Percentiles rank a stretch among this genome's conserved stretches.
phyloP scores from a whole-genome alignment of 2,113 vertebrate species.

The Ochotona curzoniae region DNA sequence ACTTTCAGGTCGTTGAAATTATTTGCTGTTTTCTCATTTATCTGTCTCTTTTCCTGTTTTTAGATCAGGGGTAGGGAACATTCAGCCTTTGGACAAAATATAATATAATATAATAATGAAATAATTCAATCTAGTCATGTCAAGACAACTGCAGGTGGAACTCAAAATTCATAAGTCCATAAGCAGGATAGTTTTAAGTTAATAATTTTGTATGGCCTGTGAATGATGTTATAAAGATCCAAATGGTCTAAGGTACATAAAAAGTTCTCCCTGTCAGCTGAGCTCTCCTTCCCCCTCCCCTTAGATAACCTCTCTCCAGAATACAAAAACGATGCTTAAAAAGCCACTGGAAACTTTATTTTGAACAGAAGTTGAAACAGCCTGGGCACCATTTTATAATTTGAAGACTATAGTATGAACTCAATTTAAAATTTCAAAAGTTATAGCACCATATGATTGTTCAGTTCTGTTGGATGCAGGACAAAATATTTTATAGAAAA shows the following conservation, averaged over 20 bases:
- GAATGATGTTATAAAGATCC: too few species aligned
- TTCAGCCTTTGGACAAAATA: too few species aligned
- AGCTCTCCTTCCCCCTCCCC: not conserved
- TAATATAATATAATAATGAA: too few species aligned
- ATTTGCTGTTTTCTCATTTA: not conserved
- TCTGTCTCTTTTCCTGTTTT: not conserved
- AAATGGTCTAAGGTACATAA: too few species aligned
- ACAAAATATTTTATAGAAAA: not conserved
- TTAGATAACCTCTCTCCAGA: not conserved
- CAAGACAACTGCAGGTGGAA: too few species aligned
- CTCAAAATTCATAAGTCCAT: too few species aligned
- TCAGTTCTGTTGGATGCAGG: not conserved
- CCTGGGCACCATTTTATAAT: not conserved
- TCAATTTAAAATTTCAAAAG: not conserved
- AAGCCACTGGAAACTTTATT: not conserved
- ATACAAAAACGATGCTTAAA: not conserved
- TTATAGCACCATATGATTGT: not conserved
- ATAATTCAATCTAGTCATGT: too few species aligned
- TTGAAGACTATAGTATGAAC: not conserved
- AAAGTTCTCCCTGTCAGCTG: too few species aligned
- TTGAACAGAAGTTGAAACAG: constrained; percentile 31
- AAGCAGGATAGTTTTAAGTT: too few species aligned
- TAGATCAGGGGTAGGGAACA: too few species aligned
- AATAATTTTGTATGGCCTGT: too few species aligned
- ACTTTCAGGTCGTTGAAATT: not conserved